These are phyloP conservation scores for Ectropis grisescens DNA, from an alignment of 1,140 invertebrate genomes.

Conservation along the genomic window DNA sequence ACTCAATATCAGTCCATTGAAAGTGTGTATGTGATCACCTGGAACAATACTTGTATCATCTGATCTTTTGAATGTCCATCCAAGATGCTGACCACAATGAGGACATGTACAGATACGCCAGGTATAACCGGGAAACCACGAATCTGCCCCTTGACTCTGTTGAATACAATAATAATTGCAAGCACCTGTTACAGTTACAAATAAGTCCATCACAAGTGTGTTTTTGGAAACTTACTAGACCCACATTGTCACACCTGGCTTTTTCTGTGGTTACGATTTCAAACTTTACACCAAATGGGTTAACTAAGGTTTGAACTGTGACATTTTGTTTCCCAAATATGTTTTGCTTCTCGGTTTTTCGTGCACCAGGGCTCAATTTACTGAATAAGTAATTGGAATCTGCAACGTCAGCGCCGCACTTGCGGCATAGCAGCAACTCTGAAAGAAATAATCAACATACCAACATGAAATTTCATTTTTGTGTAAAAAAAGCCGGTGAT, in stretches of 20 bases:
- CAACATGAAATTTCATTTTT: too few species aligned
- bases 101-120: constrained; percentile 64
- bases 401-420: constrained; percentile 67
- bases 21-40: constrained; percentile 25
- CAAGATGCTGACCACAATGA: constrained; percentile 60
- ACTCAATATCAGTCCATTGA: constrained; percentile 60
- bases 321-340: constrained; percentile 64
- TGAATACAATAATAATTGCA: too few species aligned
- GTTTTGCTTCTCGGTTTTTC: constrained; percentile 52
- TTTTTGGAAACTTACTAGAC: constrained; percentile 44
- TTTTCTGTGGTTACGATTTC: constrained; percentile 60
- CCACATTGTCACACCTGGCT: constrained; percentile 61
- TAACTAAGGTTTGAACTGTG: constrained; percentile 63
- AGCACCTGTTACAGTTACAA: too few species aligned
- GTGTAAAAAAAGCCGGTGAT: too few species aligned
- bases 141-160: constrained; percentile 60
- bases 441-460: constrained; percentile 14
- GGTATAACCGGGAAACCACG: constrained; percentile 64
- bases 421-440: constrained; percentile 66
- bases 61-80: constrained; percentile 60
- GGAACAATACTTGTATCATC: constrained; percentile 11
- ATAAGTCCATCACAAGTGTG: too few species aligned
- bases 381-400: constrained; percentile 63
- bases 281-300: constrained; percentile 67
- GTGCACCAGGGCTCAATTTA: constrained; percentile 57